Conservation (phyloP, 1,140 invertebrate genomes). For the Pseudomyrmex gracilis region DNA sequence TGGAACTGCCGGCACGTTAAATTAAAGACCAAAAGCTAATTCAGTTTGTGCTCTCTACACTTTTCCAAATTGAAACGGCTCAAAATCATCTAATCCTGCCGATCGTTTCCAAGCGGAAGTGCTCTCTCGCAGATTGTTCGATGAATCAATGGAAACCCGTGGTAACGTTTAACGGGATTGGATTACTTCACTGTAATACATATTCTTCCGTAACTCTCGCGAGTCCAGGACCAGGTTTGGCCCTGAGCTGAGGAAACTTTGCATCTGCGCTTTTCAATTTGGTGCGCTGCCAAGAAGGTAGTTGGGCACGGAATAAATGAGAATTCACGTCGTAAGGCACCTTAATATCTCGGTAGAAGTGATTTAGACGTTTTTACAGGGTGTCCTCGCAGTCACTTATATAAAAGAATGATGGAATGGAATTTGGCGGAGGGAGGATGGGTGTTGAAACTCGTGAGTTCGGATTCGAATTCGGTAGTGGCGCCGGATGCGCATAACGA, state of each 20-base stretch:
- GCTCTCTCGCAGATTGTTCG: conserved; percentile 73
- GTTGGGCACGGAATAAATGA: conserved; percentile 75
- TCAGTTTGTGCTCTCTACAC: conserved; percentile 23
- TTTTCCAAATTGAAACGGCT: conserved; percentile 47
- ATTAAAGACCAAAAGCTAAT: conserved; percentile 47
- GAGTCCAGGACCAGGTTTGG: conserved; percentile 60
- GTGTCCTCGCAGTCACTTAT: conserved; percentile 68
- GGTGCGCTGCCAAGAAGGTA: conserved; percentile 79
- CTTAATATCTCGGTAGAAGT: conserved; percentile 80
- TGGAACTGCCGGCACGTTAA: conserved; percentile 1
- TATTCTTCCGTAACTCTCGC: conserved; percentile 61
- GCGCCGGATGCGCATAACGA: conserved; percentile 84
- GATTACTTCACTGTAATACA: conserved; percentile 75
- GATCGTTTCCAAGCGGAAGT: conserved; percentile 37
- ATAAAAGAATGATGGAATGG: conserved; percentile 2
- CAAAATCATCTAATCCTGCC: conserved; percentile 66
- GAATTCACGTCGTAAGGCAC: conserved; percentile 75
- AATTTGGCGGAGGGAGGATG: not conserved
- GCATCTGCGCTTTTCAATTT: conserved; percentile 83
- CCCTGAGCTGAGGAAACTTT: conserved; percentile 61
- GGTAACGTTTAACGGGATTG: conserved; percentile 71
- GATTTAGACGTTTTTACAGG: conserved; percentile 82
- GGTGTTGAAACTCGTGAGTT: conserved; percentile 70
- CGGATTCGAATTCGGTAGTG: conserved; percentile 74
- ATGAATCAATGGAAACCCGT: conserved; percentile 73